phyloP scores from a whole-genome alignment of 1,140 invertebrate species.

The Kradibia gibbosae region DNA sequence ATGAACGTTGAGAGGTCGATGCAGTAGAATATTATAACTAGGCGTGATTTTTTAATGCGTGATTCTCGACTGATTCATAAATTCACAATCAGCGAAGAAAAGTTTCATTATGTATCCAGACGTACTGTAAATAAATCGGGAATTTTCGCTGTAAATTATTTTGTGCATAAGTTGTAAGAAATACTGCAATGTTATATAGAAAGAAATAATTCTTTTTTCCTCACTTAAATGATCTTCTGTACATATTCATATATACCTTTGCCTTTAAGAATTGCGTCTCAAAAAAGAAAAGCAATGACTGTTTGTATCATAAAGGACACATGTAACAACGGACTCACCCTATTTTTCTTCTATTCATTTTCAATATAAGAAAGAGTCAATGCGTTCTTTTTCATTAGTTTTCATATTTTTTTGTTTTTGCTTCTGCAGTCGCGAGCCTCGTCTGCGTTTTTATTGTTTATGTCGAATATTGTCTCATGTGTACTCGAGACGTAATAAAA shows the following conservation, averaged over 20 bases:
- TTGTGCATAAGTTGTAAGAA: conserved; percentile 43
- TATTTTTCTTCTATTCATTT: conserved; percentile 1
- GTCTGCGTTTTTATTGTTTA: conserved; percentile 26
- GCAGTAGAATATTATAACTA: conserved; percentile 15
- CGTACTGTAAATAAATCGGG: conserved; percentile 37
- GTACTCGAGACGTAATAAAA: not conserved
- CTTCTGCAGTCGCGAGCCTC: not conserved
- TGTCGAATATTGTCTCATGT: conserved; percentile 6
- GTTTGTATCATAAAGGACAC: conserved; percentile 30
- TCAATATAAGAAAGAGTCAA: not conserved
- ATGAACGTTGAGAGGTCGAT: conserved; percentile 2
- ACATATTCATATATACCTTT: conserved; percentile 51
- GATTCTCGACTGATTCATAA: conserved; percentile 26
- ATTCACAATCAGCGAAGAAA: conserved; percentile 4
- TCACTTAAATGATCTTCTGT: conserved; percentile 36
- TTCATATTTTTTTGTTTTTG: conserved; percentile 11
- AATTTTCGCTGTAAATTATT: conserved; percentile 45
- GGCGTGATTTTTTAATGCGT: not conserved
- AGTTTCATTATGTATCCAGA: conserved; percentile 18
- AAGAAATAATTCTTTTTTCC: conserved; percentile 11
- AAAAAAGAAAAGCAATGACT: conserved; percentile 47
- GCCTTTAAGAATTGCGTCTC: conserved; percentile 50
- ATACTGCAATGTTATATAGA: conserved; percentile 31
- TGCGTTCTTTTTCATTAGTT: conserved; percentile 10
- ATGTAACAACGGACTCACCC: not conserved